Conservation (phyloP, 2,797 vertebrate genomes). For the Mormyrus hasselquistii region DNA sequence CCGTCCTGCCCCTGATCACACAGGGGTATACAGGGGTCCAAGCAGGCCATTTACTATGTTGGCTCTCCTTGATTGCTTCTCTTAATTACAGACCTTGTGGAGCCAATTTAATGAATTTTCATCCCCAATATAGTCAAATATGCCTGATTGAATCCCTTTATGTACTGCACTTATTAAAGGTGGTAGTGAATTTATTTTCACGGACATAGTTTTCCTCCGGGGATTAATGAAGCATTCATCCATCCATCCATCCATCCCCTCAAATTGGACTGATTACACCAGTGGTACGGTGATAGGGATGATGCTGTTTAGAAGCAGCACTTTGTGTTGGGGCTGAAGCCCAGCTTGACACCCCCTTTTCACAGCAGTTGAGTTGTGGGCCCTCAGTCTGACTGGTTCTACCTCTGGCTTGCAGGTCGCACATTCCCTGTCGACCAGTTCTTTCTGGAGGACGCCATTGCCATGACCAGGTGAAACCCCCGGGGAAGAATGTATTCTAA, state of each 20-base stretch:
- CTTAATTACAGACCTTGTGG: not conserved
- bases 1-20: not conserved
- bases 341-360: not conserved
- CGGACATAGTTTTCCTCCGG: not conserved
- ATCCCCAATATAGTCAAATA: not conserved
- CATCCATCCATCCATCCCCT: not conserved
- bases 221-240: not conserved
- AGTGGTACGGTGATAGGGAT: not conserved
- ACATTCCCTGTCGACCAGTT: conserved; percentile 92
- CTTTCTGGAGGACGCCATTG: conserved; percentile 89
- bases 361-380: not conserved
- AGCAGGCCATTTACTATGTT: not conserved
- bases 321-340: not conserved
- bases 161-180: not conserved
- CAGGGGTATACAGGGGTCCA: not conserved
- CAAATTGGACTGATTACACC: not conserved
- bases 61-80: not conserved
- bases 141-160: not conserved
- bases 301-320: not conserved
- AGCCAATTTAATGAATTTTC: not conserved
- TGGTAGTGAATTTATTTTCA: not conserved
- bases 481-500: not conserved
- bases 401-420: conserved; percentile 61
- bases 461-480: conserved; percentile 69
- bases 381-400: not conserved